Conservation (phyloP, 2,113 vertebrate species). For the Ptyas mucosa region DNA sequence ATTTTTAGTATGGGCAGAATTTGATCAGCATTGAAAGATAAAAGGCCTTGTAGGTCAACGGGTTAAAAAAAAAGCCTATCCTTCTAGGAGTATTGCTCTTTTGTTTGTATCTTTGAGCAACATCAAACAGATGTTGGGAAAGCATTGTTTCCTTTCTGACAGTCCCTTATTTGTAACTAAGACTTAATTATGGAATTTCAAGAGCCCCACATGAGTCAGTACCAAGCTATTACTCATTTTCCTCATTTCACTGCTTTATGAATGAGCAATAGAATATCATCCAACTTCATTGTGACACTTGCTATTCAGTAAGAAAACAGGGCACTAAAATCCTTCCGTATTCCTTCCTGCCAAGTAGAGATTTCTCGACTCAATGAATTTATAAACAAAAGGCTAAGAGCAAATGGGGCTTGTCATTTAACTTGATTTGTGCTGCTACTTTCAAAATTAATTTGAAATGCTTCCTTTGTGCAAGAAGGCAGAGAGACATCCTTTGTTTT, state of each 20-base stretch:
- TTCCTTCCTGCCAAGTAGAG: background rate
- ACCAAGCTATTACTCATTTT: slow-evolving; percentile 5
- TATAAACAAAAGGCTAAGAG: background rate
- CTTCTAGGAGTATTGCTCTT: background rate
- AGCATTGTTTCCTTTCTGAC: background rate
- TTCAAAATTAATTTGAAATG: background rate
- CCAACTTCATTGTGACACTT: slow-evolving; percentile 10
- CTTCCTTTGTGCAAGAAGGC: background rate
- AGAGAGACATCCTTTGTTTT: background rate
- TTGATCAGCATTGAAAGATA: background rate
- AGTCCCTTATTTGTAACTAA: background rate
- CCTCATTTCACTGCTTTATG: background rate
- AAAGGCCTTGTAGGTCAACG: accelerated
- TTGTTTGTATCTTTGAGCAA: background rate
- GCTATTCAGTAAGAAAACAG: slow-evolving; percentile 14
- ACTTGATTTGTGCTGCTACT: background rate
- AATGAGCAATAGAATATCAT: slow-evolving; percentile 27
- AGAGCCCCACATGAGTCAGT: slow-evolving; percentile 24
- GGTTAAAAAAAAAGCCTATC: background rate
- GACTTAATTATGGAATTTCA: background rate
- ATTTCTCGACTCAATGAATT: background rate
- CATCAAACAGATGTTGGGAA: background rate
- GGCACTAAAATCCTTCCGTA: background rate
- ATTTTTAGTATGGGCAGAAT: background rate
- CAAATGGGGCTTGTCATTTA: background rate